These are phyloP conservation scores for Dryocosmus kuriphilus DNA, from an alignment of 2,888 invertebrate genomes.

Conservation along the genomic window DNA sequence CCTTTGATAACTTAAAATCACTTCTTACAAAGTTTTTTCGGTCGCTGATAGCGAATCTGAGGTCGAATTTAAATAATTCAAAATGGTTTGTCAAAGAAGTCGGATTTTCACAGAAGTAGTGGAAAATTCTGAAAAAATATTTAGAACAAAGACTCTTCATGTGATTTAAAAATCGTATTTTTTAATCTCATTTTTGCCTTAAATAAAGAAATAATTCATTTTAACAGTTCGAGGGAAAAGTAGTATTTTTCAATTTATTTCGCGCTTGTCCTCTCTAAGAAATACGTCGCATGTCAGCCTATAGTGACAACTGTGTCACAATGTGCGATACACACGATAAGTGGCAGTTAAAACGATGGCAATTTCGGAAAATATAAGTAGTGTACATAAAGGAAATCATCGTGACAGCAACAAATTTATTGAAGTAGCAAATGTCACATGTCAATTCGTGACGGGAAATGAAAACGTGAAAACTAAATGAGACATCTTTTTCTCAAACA, in stretches of 20 bases:
- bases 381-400: not conserved
- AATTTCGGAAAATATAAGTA: not conserved
- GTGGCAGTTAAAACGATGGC: conserved; percentile 7
- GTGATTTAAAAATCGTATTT: not conserved
- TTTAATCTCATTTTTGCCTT: not conserved
- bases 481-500: not conserved
- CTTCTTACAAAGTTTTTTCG: too few species aligned
- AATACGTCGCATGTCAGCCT: not conserved
- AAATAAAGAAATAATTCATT: not conserved
- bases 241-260: not conserved
- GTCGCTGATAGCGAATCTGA: too few species aligned
- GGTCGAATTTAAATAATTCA: too few species aligned
- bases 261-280: not conserved
- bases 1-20: too few species aligned
- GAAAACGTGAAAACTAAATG: not conserved
- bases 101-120: not conserved
- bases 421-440: not conserved
- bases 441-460: not conserved
- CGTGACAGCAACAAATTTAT: not conserved
- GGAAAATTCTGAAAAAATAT: too few species aligned
- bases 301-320: not conserved
- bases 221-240: not conserved
- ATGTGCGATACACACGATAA: not conserved
- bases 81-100: too few species aligned
- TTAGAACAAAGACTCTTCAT: too few species aligned